A percentile compares a stretch with the other conserved stretches of the same genome.
These are phyloP conservation scores for Numenius arquata DNA, from an alignment of 2,113 vertebrate genomes.

Conservation along the genomic window DNA sequence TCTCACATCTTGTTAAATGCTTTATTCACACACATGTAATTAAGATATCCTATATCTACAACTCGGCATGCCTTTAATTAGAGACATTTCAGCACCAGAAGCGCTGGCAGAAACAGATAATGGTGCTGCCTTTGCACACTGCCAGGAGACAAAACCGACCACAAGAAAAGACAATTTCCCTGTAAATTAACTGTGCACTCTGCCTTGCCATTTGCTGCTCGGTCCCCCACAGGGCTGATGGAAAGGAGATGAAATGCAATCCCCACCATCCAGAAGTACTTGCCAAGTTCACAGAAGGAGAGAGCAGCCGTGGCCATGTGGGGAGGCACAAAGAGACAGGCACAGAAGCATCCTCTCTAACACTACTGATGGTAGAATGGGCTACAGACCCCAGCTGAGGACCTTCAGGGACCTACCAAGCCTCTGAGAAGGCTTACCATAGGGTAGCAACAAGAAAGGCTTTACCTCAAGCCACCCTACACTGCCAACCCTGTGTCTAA, in stretches of 20 bases:
- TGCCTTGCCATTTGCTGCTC: neutral
- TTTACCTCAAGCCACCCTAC: neutral
- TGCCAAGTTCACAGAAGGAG: neutral
- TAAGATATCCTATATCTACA: constrained; percentile 31
- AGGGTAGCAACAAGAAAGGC: neutral
- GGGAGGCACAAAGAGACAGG: neutral
- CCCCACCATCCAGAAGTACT: neutral
- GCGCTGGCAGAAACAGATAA: constrained; percentile 8
- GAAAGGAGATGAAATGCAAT: neutral
- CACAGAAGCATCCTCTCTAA: neutral
- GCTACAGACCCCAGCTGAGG: neutral
- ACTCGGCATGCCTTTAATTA: constrained; percentile 34
- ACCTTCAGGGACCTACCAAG: neutral
- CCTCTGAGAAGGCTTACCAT: neutral
- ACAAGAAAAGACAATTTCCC: neutral
- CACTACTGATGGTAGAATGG: neutral
- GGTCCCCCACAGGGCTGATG: neutral
- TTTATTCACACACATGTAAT: constrained; percentile 36
- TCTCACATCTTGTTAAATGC: neutral
- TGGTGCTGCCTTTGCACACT: neutral
- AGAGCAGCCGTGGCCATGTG: neutral
- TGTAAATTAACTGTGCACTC: neutral
- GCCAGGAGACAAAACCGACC: neutral
- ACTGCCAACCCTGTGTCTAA: neutral
- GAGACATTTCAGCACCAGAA: neutral